phyloP scores from a whole-genome alignment of 2,113 vertebrate genomes.

The Gadus macrocephalus region DNA sequence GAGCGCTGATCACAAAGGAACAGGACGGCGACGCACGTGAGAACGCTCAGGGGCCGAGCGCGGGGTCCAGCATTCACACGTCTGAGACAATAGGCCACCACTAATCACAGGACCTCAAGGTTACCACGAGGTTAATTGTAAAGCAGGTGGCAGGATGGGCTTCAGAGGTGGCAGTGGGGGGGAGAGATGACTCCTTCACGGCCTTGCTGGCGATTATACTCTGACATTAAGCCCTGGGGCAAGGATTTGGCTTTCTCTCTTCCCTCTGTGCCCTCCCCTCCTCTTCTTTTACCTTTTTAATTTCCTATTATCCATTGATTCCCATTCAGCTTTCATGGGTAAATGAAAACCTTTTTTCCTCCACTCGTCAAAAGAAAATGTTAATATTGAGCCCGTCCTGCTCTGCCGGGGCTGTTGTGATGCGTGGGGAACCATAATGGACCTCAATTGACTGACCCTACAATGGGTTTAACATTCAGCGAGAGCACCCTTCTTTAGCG shows the following conservation, averaged over 20 bases:
- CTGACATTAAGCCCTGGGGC: slow-evolving; percentile 84
- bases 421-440: slow-evolving; percentile 59
- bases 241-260: slow-evolving; percentile 81
- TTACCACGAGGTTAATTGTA: slow-evolving; percentile 92
- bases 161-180: slow-evolving; percentile 54
- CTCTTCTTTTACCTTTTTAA: slow-evolving; percentile 73
- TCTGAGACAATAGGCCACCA: slow-evolving; percentile 87
- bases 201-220: slow-evolving; percentile 79
- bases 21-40: slow-evolving; percentile 42
- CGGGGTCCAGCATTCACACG: slow-evolving; percentile 81
- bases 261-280: slow-evolving; percentile 48
- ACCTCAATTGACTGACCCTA: slow-evolving; percentile 47
- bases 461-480: slow-evolving; percentile 61
- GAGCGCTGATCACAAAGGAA: slow-evolving; percentile 31
- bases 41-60: slow-evolving; percentile 80
- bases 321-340: slow-evolving; percentile 66
- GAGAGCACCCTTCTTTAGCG: slow-evolving; percentile 58
- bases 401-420: slow-evolving; percentile 63
- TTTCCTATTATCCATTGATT: slow-evolving; percentile 76
- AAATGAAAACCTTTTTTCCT: slow-evolving; percentile 72
- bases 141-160: slow-evolving; percentile 79
- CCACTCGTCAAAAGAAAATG: slow-evolving; percentile 71
- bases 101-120: slow-evolving; percentile 91
- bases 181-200: slow-evolving; percentile 79
- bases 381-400: slow-evolving; percentile 72